phyloP scores from a whole-genome alignment of 2,888 invertebrate species.

The Arrhopalites spinosus region DNA sequence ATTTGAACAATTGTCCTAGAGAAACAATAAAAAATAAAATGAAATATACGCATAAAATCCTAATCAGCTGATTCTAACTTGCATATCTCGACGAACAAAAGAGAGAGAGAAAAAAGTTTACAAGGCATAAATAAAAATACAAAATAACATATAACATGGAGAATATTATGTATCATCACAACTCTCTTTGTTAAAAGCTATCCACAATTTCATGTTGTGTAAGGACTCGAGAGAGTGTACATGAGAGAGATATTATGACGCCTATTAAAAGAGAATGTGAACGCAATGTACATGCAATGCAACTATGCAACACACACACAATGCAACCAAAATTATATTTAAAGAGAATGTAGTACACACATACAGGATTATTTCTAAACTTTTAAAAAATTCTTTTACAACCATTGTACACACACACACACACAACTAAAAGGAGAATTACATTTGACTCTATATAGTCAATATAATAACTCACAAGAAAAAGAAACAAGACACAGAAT shows the following conservation, averaged over 20 bases:
- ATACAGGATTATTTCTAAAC: too few relatives aligned
- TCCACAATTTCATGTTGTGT: conserved; percentile 14
- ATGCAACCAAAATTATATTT: too few relatives aligned
- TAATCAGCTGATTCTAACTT: conserved; percentile 21
- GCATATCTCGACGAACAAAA: conserved; percentile 6
- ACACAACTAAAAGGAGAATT: too few relatives aligned
- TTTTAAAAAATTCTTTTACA: too few relatives aligned
- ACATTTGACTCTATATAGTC: too few relatives aligned
- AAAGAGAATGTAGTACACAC: too few relatives aligned
- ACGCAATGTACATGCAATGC: not conserved
- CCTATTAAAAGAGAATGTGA: too few relatives aligned
- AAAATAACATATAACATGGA: not conserved
- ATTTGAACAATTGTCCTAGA: not conserved
- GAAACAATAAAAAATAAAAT: conserved; percentile 22
- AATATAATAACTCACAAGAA: too few relatives aligned
- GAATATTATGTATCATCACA: not conserved
- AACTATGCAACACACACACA: not conserved
- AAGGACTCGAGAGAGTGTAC: conserved; percentile 8
- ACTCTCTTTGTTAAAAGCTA: not conserved
- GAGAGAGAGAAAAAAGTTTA: too few relatives aligned
- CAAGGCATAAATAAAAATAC: conserved; percentile 19
- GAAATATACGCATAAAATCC: conserved; percentile 7
- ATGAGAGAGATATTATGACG: not conserved
- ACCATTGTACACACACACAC: too few relatives aligned
- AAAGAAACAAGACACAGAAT: too few relatives aligned